Percentiles rank a stretch among this genome's conserved stretches.
phyloP scores from a whole-genome alignment of 2,113 vertebrate genomes.

The Nothobranchius kuhntae region DNA sequence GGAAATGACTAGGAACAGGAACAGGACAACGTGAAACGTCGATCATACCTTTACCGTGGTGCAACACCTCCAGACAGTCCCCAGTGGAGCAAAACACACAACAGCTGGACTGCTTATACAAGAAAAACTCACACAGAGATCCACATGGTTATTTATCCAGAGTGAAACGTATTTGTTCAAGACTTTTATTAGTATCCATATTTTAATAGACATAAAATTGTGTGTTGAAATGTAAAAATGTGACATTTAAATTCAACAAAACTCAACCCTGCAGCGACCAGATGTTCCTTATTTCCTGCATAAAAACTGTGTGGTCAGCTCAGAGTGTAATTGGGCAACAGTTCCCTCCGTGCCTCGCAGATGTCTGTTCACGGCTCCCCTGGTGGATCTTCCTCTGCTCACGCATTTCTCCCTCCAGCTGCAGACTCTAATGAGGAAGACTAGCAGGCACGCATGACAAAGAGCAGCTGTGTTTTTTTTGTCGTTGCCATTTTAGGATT shows the following conservation, averaged over 20 bases:
- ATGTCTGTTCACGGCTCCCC: constrained; percentile 18
- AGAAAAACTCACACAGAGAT: accelerated
- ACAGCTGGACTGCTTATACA: background rate
- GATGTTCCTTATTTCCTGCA: background rate
- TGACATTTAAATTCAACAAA: background rate
- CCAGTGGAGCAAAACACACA: constrained; percentile 1
- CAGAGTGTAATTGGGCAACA: background rate
- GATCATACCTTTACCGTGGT: constrained; percentile 4
- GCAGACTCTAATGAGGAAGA: constrained; percentile 36
- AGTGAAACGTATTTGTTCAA: background rate
- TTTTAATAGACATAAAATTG: no score
- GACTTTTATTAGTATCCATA: no score
- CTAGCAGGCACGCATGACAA: constrained; percentile 36
- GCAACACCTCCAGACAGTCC: background rate
- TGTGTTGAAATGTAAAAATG: background rate
- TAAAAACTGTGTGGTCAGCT: background rate
- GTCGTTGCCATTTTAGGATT: constrained; percentile 16
- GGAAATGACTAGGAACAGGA: constrained; percentile 1
- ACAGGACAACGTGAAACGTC: background rate
- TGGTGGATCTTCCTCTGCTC: constrained; percentile 19
- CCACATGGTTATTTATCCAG: background rate
- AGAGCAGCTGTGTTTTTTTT: constrained; percentile 20
- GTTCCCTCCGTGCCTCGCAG: constrained; percentile 6
- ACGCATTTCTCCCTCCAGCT: constrained; percentile 37
- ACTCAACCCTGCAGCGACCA: background rate